Evolutionary conservation across 2,113 vertebrate species (phyloP).

Genomic region (Vidua chalybeata): DNA sequence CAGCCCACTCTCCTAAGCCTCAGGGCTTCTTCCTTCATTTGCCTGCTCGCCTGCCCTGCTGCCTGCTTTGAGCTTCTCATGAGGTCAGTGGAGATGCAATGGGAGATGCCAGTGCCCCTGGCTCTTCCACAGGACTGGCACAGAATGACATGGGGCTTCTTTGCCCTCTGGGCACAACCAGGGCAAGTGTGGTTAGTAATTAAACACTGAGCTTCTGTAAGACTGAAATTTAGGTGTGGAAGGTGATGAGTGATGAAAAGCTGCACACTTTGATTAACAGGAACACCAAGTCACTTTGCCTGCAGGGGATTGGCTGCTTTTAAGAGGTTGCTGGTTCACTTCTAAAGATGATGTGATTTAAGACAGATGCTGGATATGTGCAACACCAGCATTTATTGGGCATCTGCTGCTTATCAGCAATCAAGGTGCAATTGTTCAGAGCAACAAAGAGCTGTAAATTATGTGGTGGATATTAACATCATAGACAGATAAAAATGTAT

Average conservation of each 20-base stretch:
- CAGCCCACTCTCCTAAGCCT: not conserved
- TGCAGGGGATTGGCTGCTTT: not conserved
- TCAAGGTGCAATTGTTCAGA: slow-evolving; percentile 21
- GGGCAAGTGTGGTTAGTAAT: not conserved
- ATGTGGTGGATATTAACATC: not conserved
- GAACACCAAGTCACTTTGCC: not conserved
- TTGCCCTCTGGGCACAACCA: not conserved
- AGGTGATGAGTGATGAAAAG: not conserved
- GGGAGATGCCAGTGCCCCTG: not conserved
- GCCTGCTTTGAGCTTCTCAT: not conserved
- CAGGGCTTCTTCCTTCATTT: not conserved
- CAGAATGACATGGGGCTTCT: fast-evolving
- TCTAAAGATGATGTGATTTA: not conserved
- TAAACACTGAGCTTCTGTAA: not conserved
- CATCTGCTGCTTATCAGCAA: slow-evolving; percentile 26
- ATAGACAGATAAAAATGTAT: not conserved
- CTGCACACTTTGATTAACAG: not conserved
- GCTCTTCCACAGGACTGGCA: not conserved
- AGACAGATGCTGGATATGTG: not conserved
- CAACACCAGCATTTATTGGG: not conserved
- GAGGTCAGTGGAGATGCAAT: not conserved
- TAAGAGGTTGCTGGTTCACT: not conserved
- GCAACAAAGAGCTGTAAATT: slow-evolving; percentile 26
- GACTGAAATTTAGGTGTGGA: not conserved
- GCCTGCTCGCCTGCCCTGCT: not conserved